A percentile compares a stretch with the other conserved stretches of the same genome.
These are phyloP conservation scores for Lordiphosa andalusiaca DNA, from an alignment of 2,888 invertebrate genomes.

Conservation along the genomic window DNA sequence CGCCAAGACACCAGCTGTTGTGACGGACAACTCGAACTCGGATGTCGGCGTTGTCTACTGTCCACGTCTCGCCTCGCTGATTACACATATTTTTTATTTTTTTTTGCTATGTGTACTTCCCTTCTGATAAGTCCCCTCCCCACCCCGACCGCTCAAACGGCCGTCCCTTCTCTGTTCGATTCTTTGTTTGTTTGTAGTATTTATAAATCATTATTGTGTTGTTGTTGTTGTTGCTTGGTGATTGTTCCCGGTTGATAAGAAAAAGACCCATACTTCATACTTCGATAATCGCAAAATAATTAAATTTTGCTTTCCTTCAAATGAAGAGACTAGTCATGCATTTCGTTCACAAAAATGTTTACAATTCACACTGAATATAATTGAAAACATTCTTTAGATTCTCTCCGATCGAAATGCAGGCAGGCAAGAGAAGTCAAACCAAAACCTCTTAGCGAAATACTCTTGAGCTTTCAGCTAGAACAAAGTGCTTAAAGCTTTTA, in stretches of 20 bases:
- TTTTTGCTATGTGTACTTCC: neutral
- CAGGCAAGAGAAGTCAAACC: no score
- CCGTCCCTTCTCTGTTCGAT: neutral
- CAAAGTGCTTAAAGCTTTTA: no score
- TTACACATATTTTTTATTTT: slow-evolving; percentile 41
- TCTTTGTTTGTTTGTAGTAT: slow-evolving; percentile 8
- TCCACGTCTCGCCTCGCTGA: slow-evolving; percentile 43
- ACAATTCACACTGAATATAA: no score
- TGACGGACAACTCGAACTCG: slow-evolving; percentile 3
- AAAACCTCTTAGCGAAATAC: no score
- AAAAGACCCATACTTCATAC: neutral
- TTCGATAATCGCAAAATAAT: slow-evolving; percentile 7
- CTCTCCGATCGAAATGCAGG: no score
- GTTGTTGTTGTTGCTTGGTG: slow-evolving; percentile 1
- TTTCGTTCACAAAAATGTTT: no score
- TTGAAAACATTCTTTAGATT: no score
- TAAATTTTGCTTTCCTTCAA: slow-evolving; percentile 1
- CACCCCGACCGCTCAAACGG: neutral
- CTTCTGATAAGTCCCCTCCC: slow-evolving; percentile 5
- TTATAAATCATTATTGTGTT: slow-evolving; percentile 6
- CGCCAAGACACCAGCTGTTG: slow-evolving; percentile 49
- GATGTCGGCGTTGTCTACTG: neutral
- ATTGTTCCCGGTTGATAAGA: slow-evolving; percentile 2
- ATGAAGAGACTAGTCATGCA: neutral
- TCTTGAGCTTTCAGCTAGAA: no score